Conservation (phyloP, 2,888 invertebrate species). For the Erebia palarica region DNA sequence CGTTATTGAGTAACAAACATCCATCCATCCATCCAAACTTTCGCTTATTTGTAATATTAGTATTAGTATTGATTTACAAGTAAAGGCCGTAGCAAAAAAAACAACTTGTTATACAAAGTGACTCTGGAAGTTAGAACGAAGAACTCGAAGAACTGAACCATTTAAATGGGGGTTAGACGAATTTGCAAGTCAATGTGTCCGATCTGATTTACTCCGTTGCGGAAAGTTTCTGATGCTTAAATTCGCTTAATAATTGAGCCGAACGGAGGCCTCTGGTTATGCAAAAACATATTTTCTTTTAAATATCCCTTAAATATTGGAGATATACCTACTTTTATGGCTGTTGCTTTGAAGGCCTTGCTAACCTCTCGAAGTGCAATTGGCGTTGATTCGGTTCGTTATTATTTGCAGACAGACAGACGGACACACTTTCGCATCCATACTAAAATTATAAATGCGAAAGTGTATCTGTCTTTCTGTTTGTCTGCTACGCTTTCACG, state of each 20-base stretch:
- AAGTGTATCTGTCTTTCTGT: too few relatives aligned
- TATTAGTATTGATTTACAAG: neutral
- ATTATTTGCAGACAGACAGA: too few relatives aligned
- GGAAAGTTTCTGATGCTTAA: constrained; percentile 39
- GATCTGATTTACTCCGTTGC: constrained; percentile 37
- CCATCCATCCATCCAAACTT: too few relatives aligned
- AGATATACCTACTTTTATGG: neutral
- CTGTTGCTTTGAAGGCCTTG: too few relatives aligned
- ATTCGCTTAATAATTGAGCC: constrained; percentile 32
- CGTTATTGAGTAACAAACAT: too few relatives aligned
- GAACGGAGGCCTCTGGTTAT: constrained; percentile 27
- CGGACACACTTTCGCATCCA: too few relatives aligned
- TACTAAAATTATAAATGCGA: too few relatives aligned
- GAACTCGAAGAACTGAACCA: constrained; percentile 15
- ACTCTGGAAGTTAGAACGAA: constrained; percentile 14
- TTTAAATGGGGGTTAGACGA: constrained; percentile 24
- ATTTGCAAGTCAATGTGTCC: constrained; percentile 50
- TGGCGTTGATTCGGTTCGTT: neutral
- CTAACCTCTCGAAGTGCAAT: too few relatives aligned
- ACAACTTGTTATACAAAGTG: constrained; percentile 11
- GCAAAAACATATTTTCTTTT: constrained; percentile 13
- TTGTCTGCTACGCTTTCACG: too few relatives aligned
- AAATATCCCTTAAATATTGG: neutral
- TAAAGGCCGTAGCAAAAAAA: constrained; percentile 4
- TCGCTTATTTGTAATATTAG: too few relatives aligned